Percentiles rank a stretch among this genome's conserved stretches.
These are phyloP conservation scores for Umimayanthus kanabou DNA, from an alignment of 92 coral and sea anemone genomes.

Conservation along the genomic window DNA sequence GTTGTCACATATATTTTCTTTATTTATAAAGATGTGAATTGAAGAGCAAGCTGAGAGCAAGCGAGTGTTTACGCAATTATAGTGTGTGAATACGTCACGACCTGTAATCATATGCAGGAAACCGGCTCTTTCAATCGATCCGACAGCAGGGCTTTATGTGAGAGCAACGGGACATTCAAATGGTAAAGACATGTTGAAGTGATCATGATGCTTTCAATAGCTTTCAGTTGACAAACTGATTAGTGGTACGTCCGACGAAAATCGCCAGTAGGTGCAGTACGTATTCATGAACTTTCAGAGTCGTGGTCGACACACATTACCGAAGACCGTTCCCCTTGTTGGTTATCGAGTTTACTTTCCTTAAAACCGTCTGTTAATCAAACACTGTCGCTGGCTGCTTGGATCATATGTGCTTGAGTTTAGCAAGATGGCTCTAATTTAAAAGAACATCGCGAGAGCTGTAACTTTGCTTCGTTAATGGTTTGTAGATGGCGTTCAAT, in stretches of 20 bases:
- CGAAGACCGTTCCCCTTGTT: neutral
- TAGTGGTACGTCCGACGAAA: neutral
- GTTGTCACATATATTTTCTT: neutral
- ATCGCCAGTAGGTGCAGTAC: neutral
- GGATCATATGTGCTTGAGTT: neutral
- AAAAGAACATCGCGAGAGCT: neutral
- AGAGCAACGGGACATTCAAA: neutral
- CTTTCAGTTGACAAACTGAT: neutral
- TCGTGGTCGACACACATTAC: neutral
- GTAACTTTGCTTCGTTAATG: neutral
- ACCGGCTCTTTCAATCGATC: neutral
- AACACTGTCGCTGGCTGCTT: slow-evolving; percentile 4
- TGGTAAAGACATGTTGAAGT: neutral
- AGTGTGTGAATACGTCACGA: neutral
- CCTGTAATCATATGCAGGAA: slow-evolving; percentile 21
- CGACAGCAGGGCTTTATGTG: neutral
- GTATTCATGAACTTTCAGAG: too few relatives aligned
- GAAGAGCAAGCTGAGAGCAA: neutral
- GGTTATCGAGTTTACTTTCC: slow-evolving; percentile 21
- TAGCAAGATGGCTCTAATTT: neutral
- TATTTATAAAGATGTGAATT: neutral
- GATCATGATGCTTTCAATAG: neutral
- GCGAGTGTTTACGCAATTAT: slow-evolving; percentile 7
- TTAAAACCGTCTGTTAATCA: neutral
- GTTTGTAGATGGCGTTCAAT: slow-evolving; percentile 6